Evolutionary conservation across 2,888 invertebrate species (phyloP).

Genomic region (Drosophila kuntzei): DNA sequence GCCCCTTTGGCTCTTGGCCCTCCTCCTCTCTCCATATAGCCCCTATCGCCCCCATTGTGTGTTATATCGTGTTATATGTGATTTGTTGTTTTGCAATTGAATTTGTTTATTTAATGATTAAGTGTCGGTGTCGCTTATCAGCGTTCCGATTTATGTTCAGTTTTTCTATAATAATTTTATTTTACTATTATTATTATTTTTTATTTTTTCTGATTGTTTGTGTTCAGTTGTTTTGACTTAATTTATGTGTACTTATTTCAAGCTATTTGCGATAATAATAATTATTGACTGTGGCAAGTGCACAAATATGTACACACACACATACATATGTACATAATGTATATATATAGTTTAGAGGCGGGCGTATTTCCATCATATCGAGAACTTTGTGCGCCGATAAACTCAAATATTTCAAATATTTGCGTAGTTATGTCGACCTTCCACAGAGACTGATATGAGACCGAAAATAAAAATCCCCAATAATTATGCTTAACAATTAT

Average conservation of each 20-base stretch:
- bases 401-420: conserved; percentile 53
- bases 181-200: conserved; percentile 4
- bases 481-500: conserved; percentile 12
- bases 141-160: conserved; percentile 39
- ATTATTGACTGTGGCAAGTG: conserved; percentile 62
- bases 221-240: conserved; percentile 1
- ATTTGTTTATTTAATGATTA: conserved; percentile 63
- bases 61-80: conserved; percentile 50
- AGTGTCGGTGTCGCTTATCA: conserved; percentile 43
- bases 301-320: conserved; percentile 10
- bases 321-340: not conserved
- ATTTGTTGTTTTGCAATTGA: conserved; percentile 68
- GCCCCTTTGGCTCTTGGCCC: conserved; percentile 33
- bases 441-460: conserved; percentile 17
- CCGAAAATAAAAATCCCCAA: not conserved
- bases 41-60: conserved; percentile 40
- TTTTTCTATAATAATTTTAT: conserved; percentile 8
- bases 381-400: conserved; percentile 37
- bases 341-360: conserved; percentile 29
- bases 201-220: conserved; percentile 1
- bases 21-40: not conserved
- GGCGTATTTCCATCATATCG: conserved; percentile 7
- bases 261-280: conserved; percentile 46
- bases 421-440: conserved; percentile 48
- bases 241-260: conserved; percentile 23